Evolutionary conservation across 2,113 vertebrate genomes (phyloP), one percentile per base, ranked within the genome.

Genomic region (Trogon melanurus): DNA sequence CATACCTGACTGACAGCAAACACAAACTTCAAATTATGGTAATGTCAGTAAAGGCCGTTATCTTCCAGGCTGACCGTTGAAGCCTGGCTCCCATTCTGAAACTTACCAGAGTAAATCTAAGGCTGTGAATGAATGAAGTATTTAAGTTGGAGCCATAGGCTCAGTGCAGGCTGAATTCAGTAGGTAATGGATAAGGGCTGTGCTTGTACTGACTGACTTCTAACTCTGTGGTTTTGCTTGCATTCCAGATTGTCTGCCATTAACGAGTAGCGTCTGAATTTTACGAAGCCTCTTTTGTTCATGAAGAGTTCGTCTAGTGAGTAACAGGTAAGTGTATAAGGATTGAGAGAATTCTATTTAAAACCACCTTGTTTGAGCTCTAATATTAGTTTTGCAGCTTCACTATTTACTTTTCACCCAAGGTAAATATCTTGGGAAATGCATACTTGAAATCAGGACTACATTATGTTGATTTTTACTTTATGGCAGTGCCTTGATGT

Each of bases 161-260:
- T 83, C 26, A n/a, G 23, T 86, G 38, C 47, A 89, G 61, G 61
- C 56, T 95, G 91, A 82, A 53, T 73, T 58, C 81, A 61, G 81
- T 44, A 58, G 87, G 89, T 64, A 82, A 53, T 44, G 70, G 30
- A 18, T 79, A 44, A 85, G 79, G 38, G 20, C n/a, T 89, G 7
- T 83, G 5, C 79, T 95, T 82, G 44, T 73, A 44, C 23, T 76
- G 91, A 76, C 89, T 80, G 58, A 66, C 88, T 70, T 8, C 58
- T 91, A 88, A 71, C 54, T 94, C 34, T 70, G 79, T 80, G 85
- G 78, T 25, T 91, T 93, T 93, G 58, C 60, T 94, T 73, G 13
- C 82, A 91, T 96, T 96, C 82, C 93, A 89, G 79, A 74, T 94
- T 71, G 88, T 90, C 91, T 91, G 85, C 67, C 38, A 44, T 74